Percentiles rank a stretch among this genome's conserved stretches.
Evolutionary conservation across 2,797 vertebrate species (phyloP).

Genomic region (Pelochelys cantorii): DNA sequence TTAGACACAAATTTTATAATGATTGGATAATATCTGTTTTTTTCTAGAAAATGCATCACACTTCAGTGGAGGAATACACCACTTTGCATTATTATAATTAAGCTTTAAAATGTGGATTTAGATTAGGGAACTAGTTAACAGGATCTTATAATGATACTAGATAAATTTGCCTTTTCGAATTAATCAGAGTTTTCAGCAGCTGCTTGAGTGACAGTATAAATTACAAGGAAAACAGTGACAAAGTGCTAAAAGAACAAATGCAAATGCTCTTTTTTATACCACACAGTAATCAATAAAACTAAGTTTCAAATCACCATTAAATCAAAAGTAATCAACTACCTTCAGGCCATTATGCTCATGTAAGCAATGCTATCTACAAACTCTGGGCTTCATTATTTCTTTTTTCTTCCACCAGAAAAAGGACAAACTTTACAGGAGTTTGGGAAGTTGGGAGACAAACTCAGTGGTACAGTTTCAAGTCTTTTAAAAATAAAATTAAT

Average conservation of each 20-base stretch:
- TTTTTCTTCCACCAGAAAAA: conserved; percentile 25
- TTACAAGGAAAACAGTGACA: conserved; percentile 8
- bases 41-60: conserved; percentile 22
- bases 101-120: conserved; percentile 19
- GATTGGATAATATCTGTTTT: background rate
- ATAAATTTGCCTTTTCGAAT: conserved; percentile 44
- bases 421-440: background rate
- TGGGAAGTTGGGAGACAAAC: background rate
- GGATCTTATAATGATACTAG: background rate
- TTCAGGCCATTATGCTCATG: conserved; percentile 1
- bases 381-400: conserved; percentile 1
- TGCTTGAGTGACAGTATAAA: background rate
- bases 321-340: background rate
- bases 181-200: background rate
- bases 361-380: conserved; percentile 11
- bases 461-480: background rate
- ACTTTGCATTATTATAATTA: conserved; percentile 59
- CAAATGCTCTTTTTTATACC: conserved; percentile 33
- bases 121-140: conserved; percentile 41
- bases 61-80: conserved; percentile 15
- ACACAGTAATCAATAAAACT: background rate
- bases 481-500: conserved; percentile 20
- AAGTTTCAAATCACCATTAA: conserved; percentile 28
- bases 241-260: conserved; percentile 1
- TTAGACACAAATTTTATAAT: background rate